phyloP scores from a whole-genome alignment of 2,797 vertebrate species.

The Ammospiza maritima region DNA sequence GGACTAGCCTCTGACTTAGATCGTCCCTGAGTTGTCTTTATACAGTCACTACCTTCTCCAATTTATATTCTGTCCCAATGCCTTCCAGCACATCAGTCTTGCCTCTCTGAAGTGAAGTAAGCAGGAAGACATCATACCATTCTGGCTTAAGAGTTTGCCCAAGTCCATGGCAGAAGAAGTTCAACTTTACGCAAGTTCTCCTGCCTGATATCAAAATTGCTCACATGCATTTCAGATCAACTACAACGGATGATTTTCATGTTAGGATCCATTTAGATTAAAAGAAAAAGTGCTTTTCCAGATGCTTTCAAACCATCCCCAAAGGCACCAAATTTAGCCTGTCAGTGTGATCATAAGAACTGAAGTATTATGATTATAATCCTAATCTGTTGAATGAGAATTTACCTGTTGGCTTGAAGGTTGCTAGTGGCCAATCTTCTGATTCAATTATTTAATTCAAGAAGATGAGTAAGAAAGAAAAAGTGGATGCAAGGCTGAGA shows the following conservation, averaged over 20 bases:
- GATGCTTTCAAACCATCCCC: not conserved
- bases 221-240: not conserved
- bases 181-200: not conserved
- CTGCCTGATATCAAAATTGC: not conserved
- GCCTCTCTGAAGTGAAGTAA: not conserved
- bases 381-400: not conserved
- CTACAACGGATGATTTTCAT: not conserved
- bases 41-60: not conserved
- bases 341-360: not conserved
- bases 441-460: not conserved
- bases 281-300: not conserved
- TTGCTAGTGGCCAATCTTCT: not conserved
- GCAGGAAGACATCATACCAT: not conserved
- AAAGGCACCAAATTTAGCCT: not conserved
- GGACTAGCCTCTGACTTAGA: not conserved
- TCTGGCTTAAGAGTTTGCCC: not conserved
- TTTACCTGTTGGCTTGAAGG: not conserved
- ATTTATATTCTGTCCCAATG: not conserved
- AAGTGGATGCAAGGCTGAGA: not conserved
- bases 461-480: not conserved
- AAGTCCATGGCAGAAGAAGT: not conserved
- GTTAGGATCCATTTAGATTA: not conserved
- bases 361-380: not conserved
- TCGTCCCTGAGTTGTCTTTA: not conserved
- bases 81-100: not conserved